Evolutionary conservation across 2,797 vertebrate genomes (phyloP), one percentile per base, ranked within the genome.

Genomic region (Aldrovandia affinis): DNA sequence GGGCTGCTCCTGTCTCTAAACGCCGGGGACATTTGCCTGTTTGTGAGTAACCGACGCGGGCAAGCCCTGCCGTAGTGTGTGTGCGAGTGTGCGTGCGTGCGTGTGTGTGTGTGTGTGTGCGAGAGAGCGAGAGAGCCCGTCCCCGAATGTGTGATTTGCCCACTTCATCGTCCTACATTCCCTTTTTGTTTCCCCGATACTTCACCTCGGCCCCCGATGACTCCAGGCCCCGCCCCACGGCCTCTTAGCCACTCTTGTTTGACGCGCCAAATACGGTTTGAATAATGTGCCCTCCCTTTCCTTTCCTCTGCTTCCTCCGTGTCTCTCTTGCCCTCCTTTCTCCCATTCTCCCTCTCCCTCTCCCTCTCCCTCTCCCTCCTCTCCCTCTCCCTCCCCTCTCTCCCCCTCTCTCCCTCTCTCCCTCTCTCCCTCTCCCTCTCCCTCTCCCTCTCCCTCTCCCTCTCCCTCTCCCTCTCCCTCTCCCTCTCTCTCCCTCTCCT

Each of bases 341-440:
- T 33, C 4, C 4, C 12, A 0, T 33, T 36, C 14, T 33, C 63
- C 18, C 68, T 7, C 7, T 36, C 0, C 88, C 89, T 80, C 83
- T 85, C 82, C 75, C 85, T 82, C 88, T 88, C 88, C 10, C 54
- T 25, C 55, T 22, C 25, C 68, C 33, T 50, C n/a, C 18, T 33
- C 36, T 36, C 73, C 6, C 14, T 42, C 33, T 50, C 28, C 33
- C 28, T 22, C 15, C 87, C 88, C 57, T 61, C 47, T n/a, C 65
- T 78, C 50, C 59, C 87, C 87, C 85, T 18, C 87, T 81, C 86
- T 42, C 57, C 82, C 57, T 61, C 20, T 36, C 87, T 25, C 83
- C 78, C 85, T 84, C 50, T 39, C 15, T 83, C 84, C 85, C 81
- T 84, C 68, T 78, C 15, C 36, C 44, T 20, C 28, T 86, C 79